Conservation (phyloP, 2,888 invertebrate species). For the Sceliomorpha sp. region DNA sequence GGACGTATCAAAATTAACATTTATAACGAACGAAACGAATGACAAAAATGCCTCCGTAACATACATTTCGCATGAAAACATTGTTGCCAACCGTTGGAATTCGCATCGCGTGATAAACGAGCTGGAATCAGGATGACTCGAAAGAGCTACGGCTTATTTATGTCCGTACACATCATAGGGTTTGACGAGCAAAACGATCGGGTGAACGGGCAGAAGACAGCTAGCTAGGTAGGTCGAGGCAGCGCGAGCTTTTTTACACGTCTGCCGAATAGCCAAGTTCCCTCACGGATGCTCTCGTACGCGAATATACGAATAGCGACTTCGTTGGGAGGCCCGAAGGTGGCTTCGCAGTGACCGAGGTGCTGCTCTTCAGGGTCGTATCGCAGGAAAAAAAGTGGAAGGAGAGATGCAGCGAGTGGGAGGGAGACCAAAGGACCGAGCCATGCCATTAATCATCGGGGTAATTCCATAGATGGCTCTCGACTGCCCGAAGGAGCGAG, state of each 20-base stretch:
- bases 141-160: constrained; percentile 60
- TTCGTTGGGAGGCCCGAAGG: constrained; percentile 51
- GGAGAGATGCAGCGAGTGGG: constrained; percentile 33
- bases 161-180: constrained; percentile 58
- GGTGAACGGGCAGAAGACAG: constrained; percentile 49
- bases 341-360: constrained; percentile 56
- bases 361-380: constrained; percentile 50
- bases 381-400: constrained; percentile 55
- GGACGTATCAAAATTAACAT: not conserved
- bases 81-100: constrained; percentile 52
- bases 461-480: constrained; percentile 79
- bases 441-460: constrained; percentile 78
- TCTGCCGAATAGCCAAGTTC: constrained; percentile 67
- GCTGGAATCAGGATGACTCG: constrained; percentile 42
- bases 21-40: constrained; percentile 12
- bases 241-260: constrained; percentile 75
- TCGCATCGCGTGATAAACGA: constrained; percentile 57
- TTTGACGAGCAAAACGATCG: constrained; percentile 51
- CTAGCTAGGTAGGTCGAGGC: constrained; percentile 62
- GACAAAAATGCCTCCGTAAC: constrained; percentile 29
- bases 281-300: too few species aligned
- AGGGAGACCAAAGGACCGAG: constrained; percentile 54
- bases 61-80: constrained; percentile 51
- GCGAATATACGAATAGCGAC: constrained; percentile 54
- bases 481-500: constrained; percentile 73